A percentile compares a stretch with the other conserved stretches of the same genome.
phyloP scores from a whole-genome alignment of 2,113 vertebrate species.

The Podilymbus podiceps region DNA sequence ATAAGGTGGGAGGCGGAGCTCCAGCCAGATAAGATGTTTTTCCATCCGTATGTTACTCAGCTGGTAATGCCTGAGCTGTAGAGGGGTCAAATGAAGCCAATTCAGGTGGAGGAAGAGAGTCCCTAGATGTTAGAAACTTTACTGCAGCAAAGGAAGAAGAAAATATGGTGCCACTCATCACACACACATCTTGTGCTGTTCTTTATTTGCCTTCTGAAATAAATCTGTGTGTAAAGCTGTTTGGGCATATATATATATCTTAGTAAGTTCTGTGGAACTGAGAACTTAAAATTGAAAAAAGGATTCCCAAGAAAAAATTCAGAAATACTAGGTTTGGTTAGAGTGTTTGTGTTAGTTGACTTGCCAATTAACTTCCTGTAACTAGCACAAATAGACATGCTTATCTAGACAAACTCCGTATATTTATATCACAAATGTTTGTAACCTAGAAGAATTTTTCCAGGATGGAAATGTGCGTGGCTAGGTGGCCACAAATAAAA shows the following conservation, averaged over 20 bases:
- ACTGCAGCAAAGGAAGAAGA: background rate
- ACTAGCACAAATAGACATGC: background rate
- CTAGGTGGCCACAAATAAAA: background rate
- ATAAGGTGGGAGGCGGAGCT: background rate
- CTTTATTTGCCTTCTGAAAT: background rate
- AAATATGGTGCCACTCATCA: background rate
- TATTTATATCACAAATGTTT: background rate
- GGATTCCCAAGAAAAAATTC: background rate
- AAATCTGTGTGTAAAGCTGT: background rate
- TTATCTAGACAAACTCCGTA: background rate
- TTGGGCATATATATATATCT: background rate
- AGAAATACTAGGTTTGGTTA: background rate
- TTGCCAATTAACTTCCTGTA: background rate
- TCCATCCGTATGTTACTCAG: background rate
- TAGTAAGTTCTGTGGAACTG: background rate
- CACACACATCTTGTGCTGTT: background rate
- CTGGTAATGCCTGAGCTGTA: background rate
- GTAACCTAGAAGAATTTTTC: background rate
- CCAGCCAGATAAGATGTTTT: background rate
- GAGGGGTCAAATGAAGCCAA: background rate
- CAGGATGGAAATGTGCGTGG: background rate
- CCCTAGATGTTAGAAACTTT: background rate
- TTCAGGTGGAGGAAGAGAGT: background rate
- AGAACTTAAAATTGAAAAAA: background rate
- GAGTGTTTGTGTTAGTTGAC: background rate